Evolutionary conservation across 1,140 invertebrate species (phyloP), one percentile per base, ranked within the genome.

Genomic region (Pseudomyrmex sp.): DNA sequence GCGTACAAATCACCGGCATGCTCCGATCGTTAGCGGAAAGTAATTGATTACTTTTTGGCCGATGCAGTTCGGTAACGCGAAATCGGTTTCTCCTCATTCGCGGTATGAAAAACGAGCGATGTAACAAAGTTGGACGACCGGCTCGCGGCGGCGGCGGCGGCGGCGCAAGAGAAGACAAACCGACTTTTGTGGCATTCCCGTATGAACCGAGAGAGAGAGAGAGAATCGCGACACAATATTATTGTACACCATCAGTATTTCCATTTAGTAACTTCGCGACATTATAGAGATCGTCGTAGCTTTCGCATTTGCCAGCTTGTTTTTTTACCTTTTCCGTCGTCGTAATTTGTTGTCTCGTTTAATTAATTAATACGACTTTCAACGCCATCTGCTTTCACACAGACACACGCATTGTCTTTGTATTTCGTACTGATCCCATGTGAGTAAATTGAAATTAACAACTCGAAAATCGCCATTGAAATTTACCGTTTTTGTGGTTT

Each of bases 21-120:
- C 56, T 46, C 18, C 84, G 79, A 77, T 68, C 73, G 83, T 83
- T 85, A 69, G 35, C 58, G 50, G 46, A 79, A 85, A 83, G 69
- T 90, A 89, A 90, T 89, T 83, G 79, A 89, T 85, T 89, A 89
- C 74, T 89, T 89, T 35, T 77, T 74, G 66, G 26, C 18, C 48
- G 83, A 65, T 63, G 72, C 77, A 85, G 89, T 90, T 89, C 59
- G 83, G 66, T 83, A 89, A 88, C 79, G 20, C 12, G 74, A 89
- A 83, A 90, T 88, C 88, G 68, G 65, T 85, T 83, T 26, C 35
- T 35, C 66, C 80, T 83, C 86, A 82, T 86, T 85, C 65, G 77
- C n/a, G 50, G 58, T 75, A 73, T 70, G 85, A 88, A 86, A 70
- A 85, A 86, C 82, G 82, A 79, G 59, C 62, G 75, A 62, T 82